phyloP scores from a whole-genome alignment of 2,797 vertebrate genomes.

The Glossophaga mutica region DNA sequence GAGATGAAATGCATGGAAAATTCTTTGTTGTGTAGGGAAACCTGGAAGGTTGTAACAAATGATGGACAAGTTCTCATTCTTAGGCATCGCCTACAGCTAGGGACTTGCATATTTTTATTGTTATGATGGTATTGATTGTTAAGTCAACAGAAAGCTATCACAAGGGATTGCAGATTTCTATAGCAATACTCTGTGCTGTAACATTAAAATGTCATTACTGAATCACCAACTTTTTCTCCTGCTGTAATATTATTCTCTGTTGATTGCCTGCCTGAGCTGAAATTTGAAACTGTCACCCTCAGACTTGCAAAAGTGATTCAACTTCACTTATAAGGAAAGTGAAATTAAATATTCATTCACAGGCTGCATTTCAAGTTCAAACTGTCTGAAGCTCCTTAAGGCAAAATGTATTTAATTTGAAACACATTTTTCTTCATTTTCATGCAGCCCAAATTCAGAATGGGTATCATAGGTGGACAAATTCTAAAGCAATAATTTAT shows the following conservation, averaged over 20 bases:
- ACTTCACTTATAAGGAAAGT: conserved; percentile 83
- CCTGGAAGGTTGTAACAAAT: conserved; percentile 58
- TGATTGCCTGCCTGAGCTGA: conserved; percentile 82
- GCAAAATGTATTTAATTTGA: conserved; percentile 83
- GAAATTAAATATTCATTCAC: conserved; percentile 88
- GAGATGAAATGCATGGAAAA: conserved; percentile 64
- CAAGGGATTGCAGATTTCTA: conserved; percentile 78
- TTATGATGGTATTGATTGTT: conserved; percentile 84
- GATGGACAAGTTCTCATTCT: conserved; percentile 76
- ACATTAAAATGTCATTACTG: conserved; percentile 85
- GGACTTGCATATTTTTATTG: conserved; percentile 79
- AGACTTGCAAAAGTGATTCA: conserved; percentile 83
- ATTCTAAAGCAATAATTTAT: conserved; percentile 69
- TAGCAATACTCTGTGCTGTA: conserved; percentile 76
- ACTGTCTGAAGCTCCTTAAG: conserved; percentile 83
- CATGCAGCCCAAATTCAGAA: conserved; percentile 76
- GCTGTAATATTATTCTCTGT: conserved; percentile 83
- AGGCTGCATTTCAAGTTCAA: conserved; percentile 84
- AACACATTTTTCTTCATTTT: conserved; percentile 75
- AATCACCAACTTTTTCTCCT: conserved; percentile 79
- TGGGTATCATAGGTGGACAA: conserved; percentile 69
- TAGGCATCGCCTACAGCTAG: conserved; percentile 73
- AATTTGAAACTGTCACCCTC: conserved; percentile 86
- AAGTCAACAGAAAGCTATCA: conserved; percentile 82
- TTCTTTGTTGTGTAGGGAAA: conserved; percentile 56